Conservation (phyloP, 1,140 invertebrate genomes). For the Polypedilum pembai region DNA sequence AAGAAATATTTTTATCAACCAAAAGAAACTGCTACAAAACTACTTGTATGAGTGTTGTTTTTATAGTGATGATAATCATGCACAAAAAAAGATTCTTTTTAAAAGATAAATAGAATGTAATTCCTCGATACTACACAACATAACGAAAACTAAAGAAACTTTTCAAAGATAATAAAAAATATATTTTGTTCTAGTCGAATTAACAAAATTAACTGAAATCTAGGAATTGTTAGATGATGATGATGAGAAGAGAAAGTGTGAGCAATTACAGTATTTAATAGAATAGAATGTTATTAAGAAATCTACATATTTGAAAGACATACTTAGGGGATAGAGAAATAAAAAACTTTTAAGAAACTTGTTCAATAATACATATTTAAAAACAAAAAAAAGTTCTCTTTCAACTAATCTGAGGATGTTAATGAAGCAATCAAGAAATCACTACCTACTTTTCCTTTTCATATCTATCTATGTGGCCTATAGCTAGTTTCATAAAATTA, state of each 20-base stretch:
- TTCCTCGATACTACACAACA: no score
- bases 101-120: no score
- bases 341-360: no score
- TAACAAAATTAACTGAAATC: neutral
- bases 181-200: constrained; percentile 6
- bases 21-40: no score
- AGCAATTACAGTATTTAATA: neutral
- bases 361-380: no score
- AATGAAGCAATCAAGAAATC: neutral
- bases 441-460: neutral
- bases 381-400: neutral
- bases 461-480: constrained; percentile 17
- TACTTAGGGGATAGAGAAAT: neutral
- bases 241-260: neutral
- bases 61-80: no score
- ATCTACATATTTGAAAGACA: neutral
- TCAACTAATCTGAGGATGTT: neutral
- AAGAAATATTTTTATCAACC: neutral
- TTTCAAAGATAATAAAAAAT: neutral
- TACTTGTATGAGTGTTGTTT: no score
- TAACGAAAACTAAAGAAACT: constrained; percentile 14
- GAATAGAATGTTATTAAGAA: neutral
- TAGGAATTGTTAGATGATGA: neutral
- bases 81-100: no score
- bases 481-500: neutral